Evolutionary conservation across 2,113 vertebrate genomes (phyloP), one percentile per base, ranked within the genome.

Genomic region (Otolemur garnettii): DNA sequence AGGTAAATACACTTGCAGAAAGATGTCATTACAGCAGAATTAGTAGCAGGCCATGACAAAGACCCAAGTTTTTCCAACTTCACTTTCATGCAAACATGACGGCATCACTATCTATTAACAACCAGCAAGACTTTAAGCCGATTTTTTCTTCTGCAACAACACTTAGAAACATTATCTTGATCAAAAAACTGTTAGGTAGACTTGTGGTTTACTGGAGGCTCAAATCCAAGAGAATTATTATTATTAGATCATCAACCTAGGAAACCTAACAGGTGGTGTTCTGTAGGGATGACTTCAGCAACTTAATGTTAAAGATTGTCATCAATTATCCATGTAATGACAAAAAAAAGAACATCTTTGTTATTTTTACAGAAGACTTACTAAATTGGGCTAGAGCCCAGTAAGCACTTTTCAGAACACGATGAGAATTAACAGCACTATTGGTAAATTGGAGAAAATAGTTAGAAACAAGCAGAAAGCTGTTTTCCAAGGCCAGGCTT

Each of bases 341-440:
- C 7, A 96, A 26, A 64, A 79, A 38, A 38, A 38, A 38, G 33
- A 85, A 86, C 45, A 42, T n/a, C 18, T 55, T 93, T 77, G 30
- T 79, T 96, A 66, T 45, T 72, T 60, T 94, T 84, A 79, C 0
- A 89, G 33, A 95, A 93, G 79, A 81, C 4, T 64, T 64, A 85
- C 30, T 50, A 35, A 53, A 72, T 28, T 82, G 72, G 78, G 24
- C 22, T 60, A 55, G n/a, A 90, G 8, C 33, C 28, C 24, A 35
- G 6, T 22, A 90, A 93, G 28, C 8, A 50, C 21, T 85, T 78
- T 87, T 75, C 83, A 84, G 79, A 66, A 82, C 4, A 79, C 83
- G 5, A 75, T 74, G 85, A 71, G 7, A 94, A 83, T 75, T 72
- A 87, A 95, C 96, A 88, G 26, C 53, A 33, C 91, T 64, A 38